Conservation (phyloP, 2,797 vertebrate species). For the Anabacerthia variegaticeps region DNA sequence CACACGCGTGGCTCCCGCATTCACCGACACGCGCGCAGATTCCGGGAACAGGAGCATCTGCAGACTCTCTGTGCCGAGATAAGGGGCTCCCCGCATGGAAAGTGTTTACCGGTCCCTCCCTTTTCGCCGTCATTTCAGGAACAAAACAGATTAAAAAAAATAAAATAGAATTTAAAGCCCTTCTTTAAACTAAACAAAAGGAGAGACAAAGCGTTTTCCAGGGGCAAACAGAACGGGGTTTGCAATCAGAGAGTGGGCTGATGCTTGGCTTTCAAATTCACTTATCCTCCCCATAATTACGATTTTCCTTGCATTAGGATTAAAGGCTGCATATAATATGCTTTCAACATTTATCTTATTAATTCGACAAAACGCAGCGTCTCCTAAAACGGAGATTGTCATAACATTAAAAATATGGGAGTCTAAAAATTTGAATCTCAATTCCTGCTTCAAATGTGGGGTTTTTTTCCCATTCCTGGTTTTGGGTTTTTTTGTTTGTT, state of each 20-base stretch:
- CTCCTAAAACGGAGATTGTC: slow-evolving; percentile 26
- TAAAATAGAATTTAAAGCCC: background rate
- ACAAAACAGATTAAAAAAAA: background rate
- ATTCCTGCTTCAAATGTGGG: background rate
- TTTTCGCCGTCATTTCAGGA: background rate
- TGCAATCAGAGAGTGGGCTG: slow-evolving; percentile 28
- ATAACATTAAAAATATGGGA: slow-evolving; percentile 36
- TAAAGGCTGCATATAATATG: slow-evolving; percentile 48
- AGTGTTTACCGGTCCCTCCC: background rate
- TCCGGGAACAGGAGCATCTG: background rate
- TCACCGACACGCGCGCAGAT: background rate
- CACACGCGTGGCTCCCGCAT: background rate
- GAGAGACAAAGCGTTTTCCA: slow-evolving; percentile 31
- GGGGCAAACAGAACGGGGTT: background rate
- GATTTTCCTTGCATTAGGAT: slow-evolving; percentile 60
- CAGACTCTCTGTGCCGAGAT: background rate
- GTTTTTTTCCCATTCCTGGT: fast-evolving
- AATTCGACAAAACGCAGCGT: slow-evolving; percentile 37
- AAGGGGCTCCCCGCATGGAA: background rate
- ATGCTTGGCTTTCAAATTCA: slow-evolving; percentile 52
- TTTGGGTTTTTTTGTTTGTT: fast-evolving
- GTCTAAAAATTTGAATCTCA: slow-evolving; percentile 20
- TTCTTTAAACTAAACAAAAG: background rate
- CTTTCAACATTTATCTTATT: slow-evolving; percentile 67
- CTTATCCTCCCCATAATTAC: slow-evolving; percentile 55